Evolutionary conservation across 1,140 invertebrate species (phyloP).

Genomic region (Elymnias hypermnestra): DNA sequence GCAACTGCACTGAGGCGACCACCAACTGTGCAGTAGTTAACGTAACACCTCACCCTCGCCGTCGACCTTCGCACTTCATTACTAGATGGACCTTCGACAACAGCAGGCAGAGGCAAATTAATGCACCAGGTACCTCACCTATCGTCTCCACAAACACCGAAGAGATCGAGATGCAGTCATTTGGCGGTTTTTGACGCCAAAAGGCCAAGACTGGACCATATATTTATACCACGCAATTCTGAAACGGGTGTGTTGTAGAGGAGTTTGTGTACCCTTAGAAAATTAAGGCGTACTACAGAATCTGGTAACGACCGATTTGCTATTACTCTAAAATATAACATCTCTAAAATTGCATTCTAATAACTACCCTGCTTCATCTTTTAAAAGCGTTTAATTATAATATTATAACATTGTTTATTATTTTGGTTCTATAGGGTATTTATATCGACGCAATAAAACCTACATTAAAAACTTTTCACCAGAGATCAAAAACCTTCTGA

Average conservation of each 20-base stretch:
- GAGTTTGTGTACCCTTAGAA: not conserved
- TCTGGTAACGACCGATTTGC: not conserved
- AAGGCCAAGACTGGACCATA: not conserved
- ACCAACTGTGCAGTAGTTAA: slow-evolving; percentile 12
- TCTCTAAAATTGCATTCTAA: not conserved
- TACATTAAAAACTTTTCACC: no score
- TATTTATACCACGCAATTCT: slow-evolving; percentile 11
- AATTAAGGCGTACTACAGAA: not conserved
- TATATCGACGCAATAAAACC: no score
- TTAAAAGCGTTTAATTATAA: no score
- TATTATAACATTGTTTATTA: no score
- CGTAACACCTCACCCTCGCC: slow-evolving; percentile 6
- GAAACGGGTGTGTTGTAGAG: slow-evolving; percentile 7
- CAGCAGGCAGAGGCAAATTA: slow-evolving; percentile 24
- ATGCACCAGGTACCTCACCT: not conserved
- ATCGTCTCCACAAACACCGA: not conserved
- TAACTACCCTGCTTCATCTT: not conserved
- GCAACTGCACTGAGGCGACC: slow-evolving; percentile 35
- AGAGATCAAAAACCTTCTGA: no score
- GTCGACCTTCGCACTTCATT: slow-evolving; percentile 30
- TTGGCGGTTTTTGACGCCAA: slow-evolving; percentile 11
- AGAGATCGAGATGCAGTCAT: slow-evolving; percentile 12
- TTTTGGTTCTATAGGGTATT: no score
- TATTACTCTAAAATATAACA: no score
- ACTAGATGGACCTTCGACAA: slow-evolving; percentile 48